These are phyloP conservation scores for Cantharis rufa DNA, from an alignment of 2,888 invertebrate genomes.

Conservation along the genomic window DNA sequence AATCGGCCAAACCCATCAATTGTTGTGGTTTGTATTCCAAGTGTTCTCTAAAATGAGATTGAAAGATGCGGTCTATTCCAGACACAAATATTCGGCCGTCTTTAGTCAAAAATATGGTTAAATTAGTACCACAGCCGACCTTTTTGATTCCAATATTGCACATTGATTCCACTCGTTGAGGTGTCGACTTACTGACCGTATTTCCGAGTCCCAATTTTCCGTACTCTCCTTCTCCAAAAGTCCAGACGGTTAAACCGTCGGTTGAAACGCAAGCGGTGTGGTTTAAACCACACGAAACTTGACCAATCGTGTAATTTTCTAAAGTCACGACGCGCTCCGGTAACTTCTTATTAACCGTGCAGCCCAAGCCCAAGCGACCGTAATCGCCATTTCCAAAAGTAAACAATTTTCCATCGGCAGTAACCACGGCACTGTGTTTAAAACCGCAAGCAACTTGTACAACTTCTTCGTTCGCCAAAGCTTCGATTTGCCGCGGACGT, in stretches of 20 bases:
- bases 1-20: conserved; percentile 56
- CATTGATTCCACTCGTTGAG: conserved; percentile 61
- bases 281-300: conserved; percentile 66
- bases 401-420: conserved; percentile 65
- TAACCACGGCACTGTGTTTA: conserved; percentile 68
- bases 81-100: conserved; percentile 65
- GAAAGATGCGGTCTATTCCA: conserved; percentile 64
- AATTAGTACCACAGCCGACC: conserved; percentile 67
- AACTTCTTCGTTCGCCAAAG: conserved; percentile 64
- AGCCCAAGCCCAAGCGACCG: conserved; percentile 64
- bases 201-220: conserved; percentile 63
- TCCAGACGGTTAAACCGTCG: conserved; percentile 65
- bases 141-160: conserved; percentile 61
- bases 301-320: conserved; percentile 58
- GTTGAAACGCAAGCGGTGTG: conserved; percentile 65
- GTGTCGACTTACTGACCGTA: conserved; percentile 55
- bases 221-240: conserved; percentile 69
- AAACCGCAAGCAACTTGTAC: conserved; percentile 66
- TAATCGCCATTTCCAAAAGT: conserved; percentile 71
- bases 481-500: conserved; percentile 66
- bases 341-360: conserved; percentile 64
- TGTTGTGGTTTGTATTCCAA: conserved; percentile 60
- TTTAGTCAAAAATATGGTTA: conserved; percentile 65
- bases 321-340: conserved; percentile 62
- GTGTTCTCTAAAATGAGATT: conserved; percentile 57